phyloP scores from a whole-genome alignment of 2,113 vertebrate genomes.

The Anseranas semipalmata region DNA sequence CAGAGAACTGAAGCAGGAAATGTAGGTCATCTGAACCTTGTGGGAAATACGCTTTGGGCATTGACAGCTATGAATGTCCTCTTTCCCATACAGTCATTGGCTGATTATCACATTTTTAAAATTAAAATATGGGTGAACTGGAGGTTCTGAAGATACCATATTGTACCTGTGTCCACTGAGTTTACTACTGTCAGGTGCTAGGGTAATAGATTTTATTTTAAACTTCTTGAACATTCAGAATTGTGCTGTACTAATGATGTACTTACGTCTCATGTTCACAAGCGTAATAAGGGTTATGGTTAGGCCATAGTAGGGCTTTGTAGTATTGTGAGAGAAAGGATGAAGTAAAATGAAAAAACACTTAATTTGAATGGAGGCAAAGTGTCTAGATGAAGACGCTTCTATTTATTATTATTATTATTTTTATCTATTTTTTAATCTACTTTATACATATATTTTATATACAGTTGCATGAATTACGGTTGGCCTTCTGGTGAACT shows the following conservation, averaged over 20 bases:
- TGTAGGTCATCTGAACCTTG: slow-evolving; percentile 36
- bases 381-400: background rate
- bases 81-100: background rate
- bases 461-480: background rate
- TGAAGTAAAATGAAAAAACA: background rate
- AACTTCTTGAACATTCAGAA: background rate
- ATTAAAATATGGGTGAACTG: background rate
- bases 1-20: slow-evolving; percentile 34
- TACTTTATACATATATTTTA: background rate
- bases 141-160: background rate
- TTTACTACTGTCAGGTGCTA: background rate
- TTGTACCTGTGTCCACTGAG: background rate
- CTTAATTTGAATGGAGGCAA: background rate
- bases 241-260: background rate
- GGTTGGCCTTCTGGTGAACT: background rate
- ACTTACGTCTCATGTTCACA: background rate
- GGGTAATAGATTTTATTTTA: background rate
- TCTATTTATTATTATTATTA: no score
- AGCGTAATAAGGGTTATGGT: background rate
- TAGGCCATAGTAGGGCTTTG: background rate
- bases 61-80: background rate
- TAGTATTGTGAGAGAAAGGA: background rate
- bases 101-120: background rate
- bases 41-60: background rate
- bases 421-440: background rate